These are phyloP conservation scores for Stenolophus ochropezus DNA, from an alignment of 2,888 invertebrate genomes.

Conservation along the genomic window DNA sequence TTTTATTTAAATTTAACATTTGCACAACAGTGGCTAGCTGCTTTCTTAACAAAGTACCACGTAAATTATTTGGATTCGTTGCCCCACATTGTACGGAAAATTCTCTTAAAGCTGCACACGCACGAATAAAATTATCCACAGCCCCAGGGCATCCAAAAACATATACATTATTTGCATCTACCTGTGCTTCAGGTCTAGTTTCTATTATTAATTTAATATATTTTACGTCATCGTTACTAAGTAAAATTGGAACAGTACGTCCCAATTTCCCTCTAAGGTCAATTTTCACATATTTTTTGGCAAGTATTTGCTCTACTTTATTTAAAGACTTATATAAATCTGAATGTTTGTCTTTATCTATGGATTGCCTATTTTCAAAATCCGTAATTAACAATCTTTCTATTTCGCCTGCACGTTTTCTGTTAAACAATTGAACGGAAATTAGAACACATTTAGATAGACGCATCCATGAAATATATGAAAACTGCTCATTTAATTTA, in stretches of 20 bases:
- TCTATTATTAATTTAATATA: too few species aligned
- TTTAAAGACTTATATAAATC: not conserved
- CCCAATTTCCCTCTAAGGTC: too few species aligned
- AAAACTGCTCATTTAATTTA: not conserved
- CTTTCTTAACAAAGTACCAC: constrained; percentile 33
- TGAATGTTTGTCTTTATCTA: constrained; percentile 8
- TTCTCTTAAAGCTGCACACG: not conserved
- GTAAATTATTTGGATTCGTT: constrained; percentile 6
- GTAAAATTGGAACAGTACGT: not conserved
- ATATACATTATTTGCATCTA: too few species aligned
- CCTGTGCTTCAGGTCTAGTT: too few species aligned
- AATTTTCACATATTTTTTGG: not conserved
- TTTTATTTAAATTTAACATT: too few species aligned
- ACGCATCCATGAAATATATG: not conserved
- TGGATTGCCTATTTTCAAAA: too few species aligned
- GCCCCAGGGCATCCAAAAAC: constrained; percentile 12
- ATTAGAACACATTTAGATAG: not conserved
- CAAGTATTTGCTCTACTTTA: not conserved
- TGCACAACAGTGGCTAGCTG: constrained; percentile 52
- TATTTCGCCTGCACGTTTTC: constrained; percentile 5
- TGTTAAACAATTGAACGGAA: not conserved
- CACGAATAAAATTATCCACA: constrained; percentile 1
- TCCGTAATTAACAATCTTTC: not conserved
- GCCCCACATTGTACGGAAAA: not conserved
- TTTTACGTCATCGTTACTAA: not conserved